These are phyloP conservation scores for Ladona fulva DNA, from an alignment of 1,140 invertebrate species.

Conservation along the genomic window DNA sequence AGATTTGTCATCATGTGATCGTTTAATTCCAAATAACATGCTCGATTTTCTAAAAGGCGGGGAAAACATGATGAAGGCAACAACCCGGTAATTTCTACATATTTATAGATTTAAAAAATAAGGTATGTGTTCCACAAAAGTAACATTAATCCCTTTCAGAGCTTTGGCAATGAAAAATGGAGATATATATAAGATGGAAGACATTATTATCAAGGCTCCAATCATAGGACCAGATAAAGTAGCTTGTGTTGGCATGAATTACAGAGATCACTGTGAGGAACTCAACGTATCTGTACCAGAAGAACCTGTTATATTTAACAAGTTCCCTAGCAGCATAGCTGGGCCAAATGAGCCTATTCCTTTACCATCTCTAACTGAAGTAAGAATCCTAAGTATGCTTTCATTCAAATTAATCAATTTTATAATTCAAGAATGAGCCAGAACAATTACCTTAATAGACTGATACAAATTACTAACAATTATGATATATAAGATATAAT, in stretches of 20 bases:
- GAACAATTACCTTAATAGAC: too few relatives aligned
- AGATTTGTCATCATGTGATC: conserved; percentile 46
- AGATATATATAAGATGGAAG: conserved; percentile 28
- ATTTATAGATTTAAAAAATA: too few relatives aligned
- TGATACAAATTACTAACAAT: too few relatives aligned
- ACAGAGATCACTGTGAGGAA: conserved; percentile 67
- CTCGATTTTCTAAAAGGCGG: conserved; percentile 46
- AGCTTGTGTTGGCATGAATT: conserved; percentile 70
- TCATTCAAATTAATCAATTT: too few relatives aligned
- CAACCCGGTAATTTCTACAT: conserved; percentile 47
- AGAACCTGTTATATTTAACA: conserved; percentile 70
- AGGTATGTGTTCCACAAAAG: background rate
- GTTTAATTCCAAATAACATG: conserved; percentile 46
- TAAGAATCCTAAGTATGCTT: too few relatives aligned
- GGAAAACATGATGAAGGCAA: conserved; percentile 36
- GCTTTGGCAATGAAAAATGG: conserved; percentile 2
- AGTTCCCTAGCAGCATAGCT: conserved; percentile 67
- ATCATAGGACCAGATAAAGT: conserved; percentile 65
- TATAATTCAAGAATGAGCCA: too few relatives aligned
- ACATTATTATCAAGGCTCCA: conserved; percentile 52
- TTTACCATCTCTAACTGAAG: conserved; percentile 48
- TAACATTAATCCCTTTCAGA: conserved; percentile 14
- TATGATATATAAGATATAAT: too few relatives aligned
- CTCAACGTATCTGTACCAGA: conserved; percentile 58
- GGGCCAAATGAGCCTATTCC: conserved; percentile 64